These are phyloP conservation scores for Rhegmatorhina hoffmannsi DNA, from an alignment of 2,113 vertebrate species.

Conservation along the genomic window DNA sequence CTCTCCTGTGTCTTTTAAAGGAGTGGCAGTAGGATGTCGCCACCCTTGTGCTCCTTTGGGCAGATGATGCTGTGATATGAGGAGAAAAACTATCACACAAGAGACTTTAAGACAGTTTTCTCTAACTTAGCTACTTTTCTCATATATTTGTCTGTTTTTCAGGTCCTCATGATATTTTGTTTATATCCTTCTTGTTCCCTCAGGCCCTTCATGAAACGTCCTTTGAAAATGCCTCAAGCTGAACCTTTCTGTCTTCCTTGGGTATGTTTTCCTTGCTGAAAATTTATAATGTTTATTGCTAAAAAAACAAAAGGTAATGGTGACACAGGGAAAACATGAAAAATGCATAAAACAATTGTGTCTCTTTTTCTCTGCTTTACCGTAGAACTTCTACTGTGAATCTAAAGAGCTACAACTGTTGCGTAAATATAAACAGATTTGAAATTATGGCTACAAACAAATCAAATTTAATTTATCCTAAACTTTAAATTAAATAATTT, in stretches of 20 bases:
- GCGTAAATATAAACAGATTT: neutral
- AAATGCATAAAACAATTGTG: neutral
- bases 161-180: fast-evolving
- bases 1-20: neutral
- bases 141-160: neutral
- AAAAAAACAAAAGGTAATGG: neutral
- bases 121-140: neutral
- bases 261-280: neutral
- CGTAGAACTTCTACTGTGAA: neutral
- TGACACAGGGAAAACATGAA: neutral
- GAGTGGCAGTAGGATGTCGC: fast-evolving
- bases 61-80: neutral
- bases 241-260: neutral
- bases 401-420: neutral
- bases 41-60: neutral
- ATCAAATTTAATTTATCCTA: neutral
- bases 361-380: neutral
- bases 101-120: neutral
- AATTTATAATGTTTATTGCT: neutral
- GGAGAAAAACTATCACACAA: neutral
- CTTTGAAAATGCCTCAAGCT: neutral
- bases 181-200: neutral
- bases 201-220: neutral
- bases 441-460: neutral
- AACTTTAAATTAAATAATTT: neutral